Percentiles rank a stretch among this genome's conserved stretches.
These are phyloP conservation scores for Setophaga coronata DNA, from an alignment of 2,113 vertebrate genomes.

Conservation along the genomic window DNA sequence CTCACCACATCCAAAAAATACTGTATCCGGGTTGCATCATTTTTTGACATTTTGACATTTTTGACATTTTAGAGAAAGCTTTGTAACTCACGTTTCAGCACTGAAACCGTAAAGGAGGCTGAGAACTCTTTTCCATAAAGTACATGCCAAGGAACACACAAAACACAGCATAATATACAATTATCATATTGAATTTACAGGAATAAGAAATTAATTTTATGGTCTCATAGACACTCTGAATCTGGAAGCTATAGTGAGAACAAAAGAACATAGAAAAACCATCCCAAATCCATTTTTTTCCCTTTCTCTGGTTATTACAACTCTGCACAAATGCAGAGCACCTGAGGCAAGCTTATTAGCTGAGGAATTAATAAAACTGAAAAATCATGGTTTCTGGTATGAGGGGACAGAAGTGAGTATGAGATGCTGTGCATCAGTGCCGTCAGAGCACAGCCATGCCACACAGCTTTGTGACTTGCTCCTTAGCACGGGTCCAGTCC, in stretches of 20 bases:
- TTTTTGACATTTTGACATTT: too few relatives aligned
- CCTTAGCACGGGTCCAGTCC: neutral
- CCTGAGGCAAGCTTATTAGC: neutral
- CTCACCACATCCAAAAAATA: neutral
- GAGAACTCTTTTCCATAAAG: neutral
- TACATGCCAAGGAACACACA: neutral
- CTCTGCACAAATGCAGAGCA: neutral
- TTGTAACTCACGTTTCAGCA: neutral
- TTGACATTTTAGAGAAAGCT: neutral
- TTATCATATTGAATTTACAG: neutral
- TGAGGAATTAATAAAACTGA: neutral
- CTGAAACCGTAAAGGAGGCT: neutral
- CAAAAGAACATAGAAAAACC: neutral
- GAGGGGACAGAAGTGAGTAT: neutral
- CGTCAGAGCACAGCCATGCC: neutral
- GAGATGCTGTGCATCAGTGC: neutral
- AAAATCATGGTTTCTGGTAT: neutral
- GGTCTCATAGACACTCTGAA: neutral
- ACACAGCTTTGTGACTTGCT: neutral
- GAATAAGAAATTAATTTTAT: neutral
- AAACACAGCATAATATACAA: neutral
- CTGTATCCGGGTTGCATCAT: rapidly evolving
- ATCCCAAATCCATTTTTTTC: neutral
- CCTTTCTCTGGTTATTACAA: neutral
- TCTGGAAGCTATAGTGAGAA: neutral